These are phyloP conservation scores for Eledone cirrhosa DNA, from an alignment of 2,888 invertebrate genomes.

Conservation along the genomic window DNA sequence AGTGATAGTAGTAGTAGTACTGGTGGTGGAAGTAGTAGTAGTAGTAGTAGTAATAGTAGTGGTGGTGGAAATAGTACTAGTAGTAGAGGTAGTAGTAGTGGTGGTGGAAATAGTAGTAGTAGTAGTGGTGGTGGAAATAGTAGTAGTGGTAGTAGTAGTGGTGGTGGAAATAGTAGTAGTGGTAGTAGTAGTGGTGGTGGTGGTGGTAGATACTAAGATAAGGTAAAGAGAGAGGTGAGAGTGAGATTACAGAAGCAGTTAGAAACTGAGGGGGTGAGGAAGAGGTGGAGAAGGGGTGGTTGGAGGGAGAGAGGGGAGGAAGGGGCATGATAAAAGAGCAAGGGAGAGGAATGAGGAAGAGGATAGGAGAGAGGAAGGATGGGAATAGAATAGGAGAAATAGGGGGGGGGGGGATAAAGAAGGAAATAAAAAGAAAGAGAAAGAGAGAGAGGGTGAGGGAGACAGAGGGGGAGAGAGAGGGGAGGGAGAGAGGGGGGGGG, in stretches of 20 bases:
- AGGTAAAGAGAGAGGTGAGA: neutral
- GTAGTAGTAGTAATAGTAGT: neutral
- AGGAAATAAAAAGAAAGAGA: neutral
- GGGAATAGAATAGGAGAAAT: neutral
- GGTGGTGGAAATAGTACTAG: neutral
- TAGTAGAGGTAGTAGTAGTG: neutral
- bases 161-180: neutral
- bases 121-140: neutral
- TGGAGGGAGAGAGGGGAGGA: neutral
- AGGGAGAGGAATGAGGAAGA: neutral
- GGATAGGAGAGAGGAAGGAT: neutral
- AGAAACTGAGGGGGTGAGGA: neutral
- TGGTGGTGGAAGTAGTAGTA: neutral
- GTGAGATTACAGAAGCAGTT: neutral
- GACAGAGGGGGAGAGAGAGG: too few relatives aligned
- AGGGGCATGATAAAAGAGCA: neutral
- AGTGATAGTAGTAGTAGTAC: neutral
- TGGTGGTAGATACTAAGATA: neutral
- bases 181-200: neutral
- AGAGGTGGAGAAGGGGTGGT: neutral
- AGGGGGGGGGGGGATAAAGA: neutral
- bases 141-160: neutral
- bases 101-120: neutral
- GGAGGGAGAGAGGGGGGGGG: too few relatives aligned
- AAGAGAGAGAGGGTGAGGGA: neutral